phyloP scores from a whole-genome alignment of 2,888 invertebrate genomes.

The Polydesmus complanatus region DNA sequence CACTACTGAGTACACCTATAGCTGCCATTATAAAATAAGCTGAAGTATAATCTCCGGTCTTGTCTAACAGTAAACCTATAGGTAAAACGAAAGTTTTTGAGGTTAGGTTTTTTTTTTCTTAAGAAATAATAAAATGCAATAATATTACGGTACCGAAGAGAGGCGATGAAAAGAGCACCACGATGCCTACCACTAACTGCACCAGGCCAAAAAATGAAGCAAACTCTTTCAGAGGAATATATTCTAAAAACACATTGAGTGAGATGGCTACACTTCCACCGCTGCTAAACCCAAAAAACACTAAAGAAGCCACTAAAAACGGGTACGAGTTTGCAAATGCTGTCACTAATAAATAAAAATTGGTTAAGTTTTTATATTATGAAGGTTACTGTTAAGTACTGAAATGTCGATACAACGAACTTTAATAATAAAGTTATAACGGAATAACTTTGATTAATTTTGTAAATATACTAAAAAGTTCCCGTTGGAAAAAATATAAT shows the following conservation, averaged over 20 bases:
- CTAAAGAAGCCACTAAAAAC: slow-evolving; percentile 49
- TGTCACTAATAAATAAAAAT: slow-evolving; percentile 25
- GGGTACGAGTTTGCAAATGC: slow-evolving; percentile 51
- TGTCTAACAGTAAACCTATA: slow-evolving; percentile 50
- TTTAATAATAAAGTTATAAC: too few species aligned
- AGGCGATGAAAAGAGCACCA: slow-evolving; percentile 57
- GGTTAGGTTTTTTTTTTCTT: not conserved
- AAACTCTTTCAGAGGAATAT: slow-evolving; percentile 59
- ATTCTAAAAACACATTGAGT: slow-evolving; percentile 55
- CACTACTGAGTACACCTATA: not conserved
- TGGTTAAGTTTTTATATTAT: not conserved
- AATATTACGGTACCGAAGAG: slow-evolving; percentile 44
- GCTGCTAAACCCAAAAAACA: slow-evolving; percentile 53
- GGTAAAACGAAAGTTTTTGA: too few species aligned
- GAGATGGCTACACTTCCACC: slow-evolving; percentile 63
- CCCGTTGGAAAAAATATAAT: too few species aligned
- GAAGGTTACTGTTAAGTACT: too few species aligned
- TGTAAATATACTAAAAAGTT: too few species aligned
- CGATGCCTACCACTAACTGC: slow-evolving; percentile 58
- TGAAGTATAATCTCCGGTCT: slow-evolving; percentile 54
- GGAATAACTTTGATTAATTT: too few species aligned
- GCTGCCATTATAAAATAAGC: slow-evolving; percentile 56
- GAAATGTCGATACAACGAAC: not conserved
- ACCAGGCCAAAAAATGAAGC: slow-evolving; percentile 61
- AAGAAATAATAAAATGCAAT: not conserved